These are phyloP conservation scores for Suillia variegata DNA, from an alignment of 2,888 invertebrate species.

Conservation along the genomic window DNA sequence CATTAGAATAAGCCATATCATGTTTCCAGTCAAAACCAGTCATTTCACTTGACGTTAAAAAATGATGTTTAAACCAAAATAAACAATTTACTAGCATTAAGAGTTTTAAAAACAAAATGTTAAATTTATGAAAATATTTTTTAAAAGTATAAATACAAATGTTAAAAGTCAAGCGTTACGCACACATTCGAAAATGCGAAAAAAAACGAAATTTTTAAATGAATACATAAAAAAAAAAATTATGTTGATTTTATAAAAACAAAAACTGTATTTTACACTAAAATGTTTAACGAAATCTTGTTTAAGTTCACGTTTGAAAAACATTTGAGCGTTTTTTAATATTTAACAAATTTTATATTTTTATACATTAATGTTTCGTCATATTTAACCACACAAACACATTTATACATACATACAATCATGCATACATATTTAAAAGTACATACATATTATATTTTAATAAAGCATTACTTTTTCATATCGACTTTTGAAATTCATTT, in stretches of 20 bases:
- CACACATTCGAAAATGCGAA: not conserved
- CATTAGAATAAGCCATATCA: conserved; percentile 5
- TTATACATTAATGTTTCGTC: too few species aligned
- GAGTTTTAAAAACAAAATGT: not conserved
- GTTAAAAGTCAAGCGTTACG: conserved; percentile 1
- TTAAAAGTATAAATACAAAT: not conserved
- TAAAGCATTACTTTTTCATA: too few species aligned
- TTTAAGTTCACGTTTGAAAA: too few species aligned
- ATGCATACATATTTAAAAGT: not conserved
- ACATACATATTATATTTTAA: not conserved
- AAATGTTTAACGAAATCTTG: too few species aligned
- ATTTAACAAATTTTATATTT: too few species aligned
- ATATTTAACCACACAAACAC: too few species aligned
- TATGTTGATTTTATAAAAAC: too few species aligned
- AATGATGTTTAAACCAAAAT: too few species aligned
- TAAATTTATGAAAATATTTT: not conserved
- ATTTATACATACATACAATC: not conserved
- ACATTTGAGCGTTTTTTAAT: too few species aligned
- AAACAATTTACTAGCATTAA: not conserved
- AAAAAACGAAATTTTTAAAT: not conserved
- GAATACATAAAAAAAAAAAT: too few species aligned
- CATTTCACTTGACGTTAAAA: conserved; percentile 5
- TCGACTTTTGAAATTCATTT: too few species aligned
- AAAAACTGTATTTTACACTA: too few species aligned
- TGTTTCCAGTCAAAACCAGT: conserved; percentile 7